Percentiles rank a stretch among this genome's conserved stretches.
Conservation (phyloP, 2,113 vertebrate species). For the western clawed frog (Xenopus tropicalis) region DNA sequence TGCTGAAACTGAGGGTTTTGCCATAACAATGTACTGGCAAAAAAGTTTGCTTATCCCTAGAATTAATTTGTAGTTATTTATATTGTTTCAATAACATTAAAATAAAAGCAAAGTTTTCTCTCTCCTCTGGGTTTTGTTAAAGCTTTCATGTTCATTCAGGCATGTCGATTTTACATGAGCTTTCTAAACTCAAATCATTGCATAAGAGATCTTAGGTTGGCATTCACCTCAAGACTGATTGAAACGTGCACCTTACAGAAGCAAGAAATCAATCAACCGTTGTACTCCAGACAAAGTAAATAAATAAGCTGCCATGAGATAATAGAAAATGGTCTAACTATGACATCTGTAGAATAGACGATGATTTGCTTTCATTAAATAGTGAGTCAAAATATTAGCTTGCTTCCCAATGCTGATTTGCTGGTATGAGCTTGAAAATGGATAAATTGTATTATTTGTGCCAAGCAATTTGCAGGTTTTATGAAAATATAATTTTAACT, state of each 20-base stretch:
- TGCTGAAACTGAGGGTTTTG: no score
- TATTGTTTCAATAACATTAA: not conserved
- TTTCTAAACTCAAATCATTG: constrained; percentile 57
- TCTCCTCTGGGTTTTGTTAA: constrained; percentile 54
- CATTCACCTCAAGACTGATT: constrained; percentile 77
- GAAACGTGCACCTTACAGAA: constrained; percentile 86
- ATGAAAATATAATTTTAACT: no score
- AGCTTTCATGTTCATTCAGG: constrained; percentile 48
- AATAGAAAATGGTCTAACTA: constrained; percentile 81
- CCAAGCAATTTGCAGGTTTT: no score
- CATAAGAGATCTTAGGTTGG: constrained; percentile 69
- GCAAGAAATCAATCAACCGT: constrained; percentile 91
- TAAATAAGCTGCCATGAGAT: constrained; percentile 88
- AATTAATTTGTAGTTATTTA: no score
- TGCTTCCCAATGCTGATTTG: not conserved
- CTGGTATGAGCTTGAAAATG: no score
- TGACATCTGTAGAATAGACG: constrained; percentile 52
- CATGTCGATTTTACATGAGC: constrained; percentile 52
- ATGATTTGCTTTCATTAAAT: not conserved
- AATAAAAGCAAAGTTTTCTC: constrained; percentile 46
- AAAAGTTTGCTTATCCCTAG: no score
- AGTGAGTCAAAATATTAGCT: not conserved
- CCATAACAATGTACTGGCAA: no score
- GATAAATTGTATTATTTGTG: no score
- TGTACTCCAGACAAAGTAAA: constrained; percentile 98